phyloP scores from a whole-genome alignment of 2,888 invertebrate genomes.

The Aphidius colemani region DNA sequence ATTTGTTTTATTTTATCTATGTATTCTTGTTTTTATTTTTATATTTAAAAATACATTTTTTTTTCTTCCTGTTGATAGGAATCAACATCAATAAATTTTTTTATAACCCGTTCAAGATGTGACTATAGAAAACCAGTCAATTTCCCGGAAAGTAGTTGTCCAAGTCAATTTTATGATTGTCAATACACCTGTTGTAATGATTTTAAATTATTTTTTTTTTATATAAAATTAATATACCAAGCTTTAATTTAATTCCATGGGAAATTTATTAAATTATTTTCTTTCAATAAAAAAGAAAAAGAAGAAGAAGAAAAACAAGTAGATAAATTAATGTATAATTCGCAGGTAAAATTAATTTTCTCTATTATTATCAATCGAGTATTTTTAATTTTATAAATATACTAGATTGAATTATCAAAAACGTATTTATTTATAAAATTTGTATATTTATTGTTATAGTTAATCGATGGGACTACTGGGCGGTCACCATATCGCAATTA shows the following conservation, averaged over 20 bases:
- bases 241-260: constrained; percentile 8
- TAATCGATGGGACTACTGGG: constrained; percentile 12
- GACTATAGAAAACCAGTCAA: constrained; percentile 23
- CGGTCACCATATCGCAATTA: constrained; percentile 31
- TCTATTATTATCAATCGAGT: no score
- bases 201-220: background rate
- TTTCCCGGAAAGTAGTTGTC: constrained; percentile 29
- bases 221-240: background rate
- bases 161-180: constrained; percentile 25
- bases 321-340: background rate
- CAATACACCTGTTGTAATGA: constrained; percentile 29
- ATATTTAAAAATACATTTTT: background rate
- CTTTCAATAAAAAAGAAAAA: constrained; percentile 15
- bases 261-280: constrained; percentile 18
- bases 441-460: background rate
- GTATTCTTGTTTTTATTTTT: constrained; percentile 1
- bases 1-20: background rate
- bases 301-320: no score
- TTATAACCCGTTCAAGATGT: constrained; percentile 17
- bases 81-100: constrained; percentile 30
- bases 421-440: background rate
- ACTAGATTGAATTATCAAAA: constrained; percentile 2
- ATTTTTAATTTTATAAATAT: no score
- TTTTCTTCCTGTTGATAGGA: constrained; percentile 17
- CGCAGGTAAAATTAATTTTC: constrained; percentile 8